Evolutionary conservation across 2,797 vertebrate species (phyloP).

Genomic region (Antrozous pallidus): DNA sequence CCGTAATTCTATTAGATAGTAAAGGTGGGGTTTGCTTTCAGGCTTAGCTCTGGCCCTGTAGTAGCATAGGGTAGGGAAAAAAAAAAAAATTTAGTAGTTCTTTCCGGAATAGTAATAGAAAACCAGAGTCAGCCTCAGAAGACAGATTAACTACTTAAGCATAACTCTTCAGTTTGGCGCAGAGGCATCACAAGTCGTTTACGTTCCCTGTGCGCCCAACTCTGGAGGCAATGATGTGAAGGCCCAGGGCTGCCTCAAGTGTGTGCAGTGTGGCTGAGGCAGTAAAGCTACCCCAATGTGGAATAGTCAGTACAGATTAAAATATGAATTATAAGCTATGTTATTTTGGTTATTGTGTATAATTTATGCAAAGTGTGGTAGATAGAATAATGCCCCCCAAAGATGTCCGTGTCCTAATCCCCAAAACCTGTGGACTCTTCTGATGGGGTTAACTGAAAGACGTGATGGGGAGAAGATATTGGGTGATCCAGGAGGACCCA

Average conservation of each 20-base stretch:
- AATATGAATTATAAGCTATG: background rate
- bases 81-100: background rate
- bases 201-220: background rate
- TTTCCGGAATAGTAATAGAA: background rate
- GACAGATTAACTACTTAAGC: background rate
- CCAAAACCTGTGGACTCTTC: background rate
- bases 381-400: background rate
- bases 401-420: background rate
- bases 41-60: background rate
- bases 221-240: background rate
- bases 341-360: background rate
- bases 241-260: background rate
- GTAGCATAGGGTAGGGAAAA: background rate
- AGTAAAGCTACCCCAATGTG: background rate
- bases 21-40: background rate
- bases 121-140: background rate
- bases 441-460: background rate
- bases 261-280: background rate
- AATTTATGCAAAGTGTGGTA: background rate
- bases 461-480: background rate
- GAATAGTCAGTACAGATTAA: background rate
- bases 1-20: background rate
- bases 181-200: background rate
- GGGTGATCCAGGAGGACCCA: background rate
- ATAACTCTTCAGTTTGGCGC: background rate